Conservation (phyloP, 2,888 invertebrate species). For the Leptura quadrifasciata region DNA sequence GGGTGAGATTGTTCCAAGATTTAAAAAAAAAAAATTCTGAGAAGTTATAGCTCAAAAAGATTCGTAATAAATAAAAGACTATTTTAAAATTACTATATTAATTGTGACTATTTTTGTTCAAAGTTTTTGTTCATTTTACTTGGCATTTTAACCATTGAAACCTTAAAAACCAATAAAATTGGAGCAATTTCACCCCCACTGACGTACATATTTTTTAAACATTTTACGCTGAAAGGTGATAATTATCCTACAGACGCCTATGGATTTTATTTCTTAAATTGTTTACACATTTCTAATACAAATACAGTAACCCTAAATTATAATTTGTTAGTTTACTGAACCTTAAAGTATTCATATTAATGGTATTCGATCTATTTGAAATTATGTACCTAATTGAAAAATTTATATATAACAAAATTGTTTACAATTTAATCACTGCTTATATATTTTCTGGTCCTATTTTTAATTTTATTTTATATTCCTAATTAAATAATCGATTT, state of each 20-base stretch:
- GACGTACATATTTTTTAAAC: not conserved
- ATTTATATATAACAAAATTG: not conserved
- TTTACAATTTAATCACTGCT: not conserved
- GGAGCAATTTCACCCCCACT: too few relatives aligned
- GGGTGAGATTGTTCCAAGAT: too few relatives aligned
- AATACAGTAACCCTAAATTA: not conserved
- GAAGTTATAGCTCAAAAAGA: too few relatives aligned
- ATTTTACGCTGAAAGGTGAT: not conserved
- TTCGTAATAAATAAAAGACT: too few relatives aligned
- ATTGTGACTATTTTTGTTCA: too few relatives aligned
- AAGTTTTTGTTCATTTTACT: too few relatives aligned
- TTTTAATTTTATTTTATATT: not conserved
- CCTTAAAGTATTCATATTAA: not conserved
- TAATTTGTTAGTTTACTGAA: not conserved
- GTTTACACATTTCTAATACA: slow-evolving; percentile 8
- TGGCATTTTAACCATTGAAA: too few relatives aligned
- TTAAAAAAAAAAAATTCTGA: too few relatives aligned
- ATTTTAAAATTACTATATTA: too few relatives aligned
- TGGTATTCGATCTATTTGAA: not conserved
- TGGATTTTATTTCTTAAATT: slow-evolving; percentile 5
- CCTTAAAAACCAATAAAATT: too few relatives aligned
- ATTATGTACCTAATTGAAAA: not conserved
- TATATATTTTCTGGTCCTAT: not conserved
- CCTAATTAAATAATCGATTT: not conserved
- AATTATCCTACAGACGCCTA: not conserved